Evolutionary conservation across 2,797 vertebrate genomes (phyloP).

Genomic region (Oreochromis mossambicus): DNA sequence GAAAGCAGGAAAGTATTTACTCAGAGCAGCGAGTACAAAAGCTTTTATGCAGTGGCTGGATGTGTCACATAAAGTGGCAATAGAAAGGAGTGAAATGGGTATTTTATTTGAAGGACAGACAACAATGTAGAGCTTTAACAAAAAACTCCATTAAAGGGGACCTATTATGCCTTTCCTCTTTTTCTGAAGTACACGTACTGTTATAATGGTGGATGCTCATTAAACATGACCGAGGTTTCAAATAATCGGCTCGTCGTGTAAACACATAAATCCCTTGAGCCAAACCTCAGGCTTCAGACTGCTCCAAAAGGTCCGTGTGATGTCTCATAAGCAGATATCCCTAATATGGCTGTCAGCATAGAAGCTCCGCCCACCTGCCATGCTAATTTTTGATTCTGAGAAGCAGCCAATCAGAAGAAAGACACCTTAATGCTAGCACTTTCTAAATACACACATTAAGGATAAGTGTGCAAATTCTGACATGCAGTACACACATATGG

Average conservation of each 20-base stretch:
- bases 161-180: background rate
- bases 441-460: background rate
- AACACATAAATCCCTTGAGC: background rate
- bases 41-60: background rate
- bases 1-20: background rate
- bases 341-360: background rate
- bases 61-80: background rate
- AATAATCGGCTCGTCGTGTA: background rate
- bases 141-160: background rate
- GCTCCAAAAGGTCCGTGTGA: background rate
- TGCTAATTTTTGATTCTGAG: background rate
- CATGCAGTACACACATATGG: background rate
- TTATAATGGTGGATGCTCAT: background rate
- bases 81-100: background rate
- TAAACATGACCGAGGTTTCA: background rate
- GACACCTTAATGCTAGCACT: background rate
- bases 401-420: background rate
- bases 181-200: background rate
- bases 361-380: background rate
- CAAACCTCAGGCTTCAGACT: background rate
- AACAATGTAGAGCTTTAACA: background rate
- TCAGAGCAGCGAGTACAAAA: background rate
- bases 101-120: background rate
- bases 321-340: background rate
- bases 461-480: background rate